Conservation (phyloP, 2,113 vertebrate species). For the Burhinus oedicnemus region DNA sequence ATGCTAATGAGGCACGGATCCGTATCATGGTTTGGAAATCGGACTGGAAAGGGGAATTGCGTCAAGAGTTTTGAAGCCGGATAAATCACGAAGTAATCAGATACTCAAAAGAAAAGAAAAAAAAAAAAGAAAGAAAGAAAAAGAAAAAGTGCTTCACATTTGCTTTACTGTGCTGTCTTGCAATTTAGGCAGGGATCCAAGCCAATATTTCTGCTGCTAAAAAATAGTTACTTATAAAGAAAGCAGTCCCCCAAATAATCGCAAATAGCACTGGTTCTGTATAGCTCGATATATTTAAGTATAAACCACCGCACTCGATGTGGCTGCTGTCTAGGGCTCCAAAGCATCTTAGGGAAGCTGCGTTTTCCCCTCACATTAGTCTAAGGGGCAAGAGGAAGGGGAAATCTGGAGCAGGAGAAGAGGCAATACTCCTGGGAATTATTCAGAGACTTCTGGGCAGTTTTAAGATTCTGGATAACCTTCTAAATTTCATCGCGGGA, state of each 20-base stretch:
- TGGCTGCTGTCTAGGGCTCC: background rate
- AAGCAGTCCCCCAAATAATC: background rate
- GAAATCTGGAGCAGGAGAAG: background rate
- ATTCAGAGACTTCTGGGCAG: background rate
- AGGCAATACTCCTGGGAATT: background rate
- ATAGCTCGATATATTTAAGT: background rate
- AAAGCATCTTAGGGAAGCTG: background rate
- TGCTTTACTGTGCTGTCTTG: background rate
- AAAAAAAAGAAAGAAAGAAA: no score
- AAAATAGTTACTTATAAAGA: background rate
- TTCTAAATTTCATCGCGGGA: background rate
- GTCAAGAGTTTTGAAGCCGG: background rate
- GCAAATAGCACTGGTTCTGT: background rate
- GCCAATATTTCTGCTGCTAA: background rate
- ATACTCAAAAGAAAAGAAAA: background rate
- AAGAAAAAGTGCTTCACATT: background rate
- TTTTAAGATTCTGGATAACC: background rate
- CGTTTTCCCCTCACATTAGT: rapidly evolving
- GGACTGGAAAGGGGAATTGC: background rate
- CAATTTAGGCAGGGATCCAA: background rate
- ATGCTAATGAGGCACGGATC: background rate
- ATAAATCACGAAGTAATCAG: background rate
- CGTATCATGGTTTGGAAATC: background rate
- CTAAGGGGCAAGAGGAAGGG: background rate
- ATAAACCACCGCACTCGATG: background rate